These are phyloP conservation scores for Apis florea DNA, from an alignment of 1,140 invertebrate genomes.

Conservation along the genomic window DNA sequence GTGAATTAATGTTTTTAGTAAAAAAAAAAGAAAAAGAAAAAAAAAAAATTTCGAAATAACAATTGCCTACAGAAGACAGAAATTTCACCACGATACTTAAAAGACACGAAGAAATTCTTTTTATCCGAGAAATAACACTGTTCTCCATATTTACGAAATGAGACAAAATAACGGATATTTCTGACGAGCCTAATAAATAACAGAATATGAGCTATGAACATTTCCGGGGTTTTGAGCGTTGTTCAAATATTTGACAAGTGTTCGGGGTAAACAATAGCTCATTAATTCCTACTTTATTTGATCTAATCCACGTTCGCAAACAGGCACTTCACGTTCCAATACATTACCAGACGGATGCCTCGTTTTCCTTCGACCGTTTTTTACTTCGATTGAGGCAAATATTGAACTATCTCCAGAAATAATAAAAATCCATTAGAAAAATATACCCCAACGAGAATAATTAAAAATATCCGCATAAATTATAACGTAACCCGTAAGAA, in stretches of 20 bases:
- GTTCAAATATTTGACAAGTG: conserved; percentile 46
- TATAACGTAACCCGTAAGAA: no score
- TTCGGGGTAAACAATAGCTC: conserved; percentile 33
- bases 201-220: neutral
- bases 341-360: conserved; percentile 34
- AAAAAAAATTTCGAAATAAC: neutral
- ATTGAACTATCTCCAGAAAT: conserved; percentile 43
- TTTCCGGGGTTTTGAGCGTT: conserved; percentile 13
- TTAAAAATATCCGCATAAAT: no score
- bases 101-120: neutral
- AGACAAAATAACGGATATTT: neutral
- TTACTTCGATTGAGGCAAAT: conserved; percentile 54
- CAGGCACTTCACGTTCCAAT: conserved; percentile 33
- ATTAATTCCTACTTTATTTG: conserved; percentile 48
- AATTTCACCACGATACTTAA: conserved; percentile 10
- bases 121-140: neutral
- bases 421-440: neutral
- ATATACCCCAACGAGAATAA: neutral
- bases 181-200: neutral
- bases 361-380: conserved; percentile 40
- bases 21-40: no score
- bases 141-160: neutral
- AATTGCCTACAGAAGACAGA: neutral
- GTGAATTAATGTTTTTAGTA: neutral
- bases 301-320: conserved; percentile 32